These are phyloP conservation scores for Chelon auratus DNA, from an alignment of 2,797 vertebrate species.

Conservation along the genomic window DNA sequence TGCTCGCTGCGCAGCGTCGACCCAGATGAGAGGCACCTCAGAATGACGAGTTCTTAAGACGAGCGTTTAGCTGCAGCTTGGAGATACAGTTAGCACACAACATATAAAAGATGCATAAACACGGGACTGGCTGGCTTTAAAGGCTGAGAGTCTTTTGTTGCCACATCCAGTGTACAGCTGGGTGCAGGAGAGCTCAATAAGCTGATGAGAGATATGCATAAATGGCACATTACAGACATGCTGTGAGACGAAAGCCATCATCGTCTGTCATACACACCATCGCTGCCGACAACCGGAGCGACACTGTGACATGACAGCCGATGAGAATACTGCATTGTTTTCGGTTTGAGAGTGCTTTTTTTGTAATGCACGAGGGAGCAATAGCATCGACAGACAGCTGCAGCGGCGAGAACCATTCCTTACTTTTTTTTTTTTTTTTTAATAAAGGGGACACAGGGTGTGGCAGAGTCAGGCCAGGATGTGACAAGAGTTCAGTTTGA, in stretches of 20 bases:
- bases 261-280: conserved; percentile 20
- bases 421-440: conserved; percentile 5
- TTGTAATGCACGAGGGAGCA: conserved; percentile 42
- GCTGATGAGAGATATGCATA: conserved; percentile 62
- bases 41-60: conserved; percentile 6
- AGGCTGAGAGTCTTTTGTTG: conserved; percentile 38
- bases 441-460: conserved; percentile 31
- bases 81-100: conserved; percentile 38
- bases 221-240: conserved; percentile 74
- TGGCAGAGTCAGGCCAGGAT: conserved; percentile 26
- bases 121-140: conserved; percentile 33
- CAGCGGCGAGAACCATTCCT: conserved; percentile 40
- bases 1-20: conserved; percentile 39
- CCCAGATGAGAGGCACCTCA: conserved; percentile 58
- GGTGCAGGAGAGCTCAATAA: conserved; percentile 31
- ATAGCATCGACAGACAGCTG: conserved; percentile 56
- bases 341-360: conserved; percentile 4
- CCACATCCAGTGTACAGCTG: conserved; percentile 27
- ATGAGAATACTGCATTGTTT: conserved; percentile 48
- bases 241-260: conserved; percentile 45
- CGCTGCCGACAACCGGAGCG: conserved; percentile 24
- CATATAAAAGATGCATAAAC: conserved; percentile 56
- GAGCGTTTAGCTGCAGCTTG: conserved; percentile 55
- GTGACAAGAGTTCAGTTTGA: conserved; percentile 15
- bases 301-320: conserved; percentile 27